Conservation (phyloP, 2,113 vertebrate genomes). For the Pelmatolapia mariae region DNA sequence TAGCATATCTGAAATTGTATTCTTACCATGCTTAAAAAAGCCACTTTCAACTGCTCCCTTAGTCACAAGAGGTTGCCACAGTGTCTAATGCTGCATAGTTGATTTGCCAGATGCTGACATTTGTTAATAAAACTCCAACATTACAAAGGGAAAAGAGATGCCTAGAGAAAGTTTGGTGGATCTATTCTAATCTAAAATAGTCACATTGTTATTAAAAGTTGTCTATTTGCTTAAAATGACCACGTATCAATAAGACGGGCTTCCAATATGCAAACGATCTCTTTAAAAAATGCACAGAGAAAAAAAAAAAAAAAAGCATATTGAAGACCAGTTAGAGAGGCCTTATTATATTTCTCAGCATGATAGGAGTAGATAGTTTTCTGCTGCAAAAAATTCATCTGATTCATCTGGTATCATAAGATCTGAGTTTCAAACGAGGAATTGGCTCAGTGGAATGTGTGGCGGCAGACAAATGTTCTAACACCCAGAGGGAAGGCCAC, state of each 20-base stretch:
- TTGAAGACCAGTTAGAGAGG: neutral
- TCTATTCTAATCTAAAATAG: neutral
- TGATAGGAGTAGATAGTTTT: neutral
- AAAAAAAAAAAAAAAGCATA: neutral
- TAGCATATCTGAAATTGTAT: neutral
- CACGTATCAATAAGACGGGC: neutral
- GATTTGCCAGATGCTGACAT: neutral
- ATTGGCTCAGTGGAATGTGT: neutral
- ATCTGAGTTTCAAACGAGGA: neutral
- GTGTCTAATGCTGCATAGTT: neutral
- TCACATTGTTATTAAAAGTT: neutral
- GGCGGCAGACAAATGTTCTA: neutral
- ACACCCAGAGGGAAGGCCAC: neutral
- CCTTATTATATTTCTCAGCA: neutral
- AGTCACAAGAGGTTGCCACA: neutral
- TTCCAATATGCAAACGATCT: neutral
- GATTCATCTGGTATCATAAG: neutral
- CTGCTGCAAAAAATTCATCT: neutral
- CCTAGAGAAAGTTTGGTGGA: neutral
- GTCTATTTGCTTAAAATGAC: neutral
- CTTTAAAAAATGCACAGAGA: neutral
- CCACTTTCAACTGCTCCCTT: neutral
- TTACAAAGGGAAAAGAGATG: neutral
- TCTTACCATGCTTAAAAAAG: neutral
- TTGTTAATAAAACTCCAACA: neutral